A percentile compares a stretch with the other conserved stretches of the same genome.
These are phyloP conservation scores for Cladopsammia gracilis DNA, from an alignment of 64 coral and sea anemone genomes.

Conservation along the genomic window DNA sequence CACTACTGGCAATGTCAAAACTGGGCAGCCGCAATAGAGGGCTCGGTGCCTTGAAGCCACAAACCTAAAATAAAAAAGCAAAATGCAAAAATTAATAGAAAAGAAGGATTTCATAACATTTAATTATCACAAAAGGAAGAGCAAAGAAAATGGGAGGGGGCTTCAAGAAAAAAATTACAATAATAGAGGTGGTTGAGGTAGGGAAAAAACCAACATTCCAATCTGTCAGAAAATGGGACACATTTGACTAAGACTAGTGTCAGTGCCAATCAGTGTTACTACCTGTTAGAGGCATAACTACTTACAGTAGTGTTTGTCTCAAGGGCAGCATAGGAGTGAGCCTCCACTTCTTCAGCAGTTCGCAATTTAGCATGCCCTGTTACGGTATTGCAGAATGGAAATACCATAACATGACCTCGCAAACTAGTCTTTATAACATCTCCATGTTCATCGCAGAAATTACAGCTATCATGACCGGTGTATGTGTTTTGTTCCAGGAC, in stretches of 20 bases:
- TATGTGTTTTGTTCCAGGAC: conserved; percentile 54
- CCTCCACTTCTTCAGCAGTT: conserved; percentile 5
- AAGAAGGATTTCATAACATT: background rate
- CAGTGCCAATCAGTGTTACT: too few relatives aligned
- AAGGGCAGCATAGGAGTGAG: conserved; percentile 37
- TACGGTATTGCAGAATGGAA: conserved; percentile 50
- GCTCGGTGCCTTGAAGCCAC: background rate
- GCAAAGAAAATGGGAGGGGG: too few relatives aligned
- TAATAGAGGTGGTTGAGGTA: too few relatives aligned
- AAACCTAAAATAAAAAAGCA: background rate
- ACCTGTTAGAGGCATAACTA: background rate
- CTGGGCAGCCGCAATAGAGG: background rate
- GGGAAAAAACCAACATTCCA: too few relatives aligned
- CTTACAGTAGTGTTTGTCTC: conserved; percentile 48
- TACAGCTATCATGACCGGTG: conserved; percentile 54
- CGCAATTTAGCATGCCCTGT: conserved; percentile 46
- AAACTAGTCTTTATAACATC: conserved; percentile 4
- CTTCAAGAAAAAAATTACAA: too few relatives aligned
- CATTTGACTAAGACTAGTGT: too few relatives aligned
- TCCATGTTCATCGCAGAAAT: conserved; percentile 62
- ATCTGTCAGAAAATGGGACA: too few relatives aligned
- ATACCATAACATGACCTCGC: conserved; percentile 67
- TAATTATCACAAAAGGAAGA: too few relatives aligned
- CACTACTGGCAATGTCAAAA: conserved; percentile 17
- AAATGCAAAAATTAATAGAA: background rate